Evolutionary conservation across 2,113 vertebrate genomes (phyloP).

Genomic region (Tiliqua scincoides): DNA sequence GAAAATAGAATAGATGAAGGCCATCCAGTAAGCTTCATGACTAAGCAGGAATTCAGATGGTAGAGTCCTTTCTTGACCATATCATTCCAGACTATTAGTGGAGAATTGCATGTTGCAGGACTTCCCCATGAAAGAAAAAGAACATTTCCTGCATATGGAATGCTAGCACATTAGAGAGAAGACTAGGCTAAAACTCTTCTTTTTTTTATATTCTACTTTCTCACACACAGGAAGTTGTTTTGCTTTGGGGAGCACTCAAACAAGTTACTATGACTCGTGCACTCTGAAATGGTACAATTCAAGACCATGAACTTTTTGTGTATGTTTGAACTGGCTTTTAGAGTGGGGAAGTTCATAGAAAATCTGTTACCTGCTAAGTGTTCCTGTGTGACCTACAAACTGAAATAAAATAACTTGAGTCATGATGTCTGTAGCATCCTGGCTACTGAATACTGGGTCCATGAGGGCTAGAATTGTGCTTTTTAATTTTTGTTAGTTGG

Average conservation of each 20-base stretch:
- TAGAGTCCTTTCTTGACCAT: background rate
- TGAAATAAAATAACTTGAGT: background rate
- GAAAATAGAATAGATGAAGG: background rate
- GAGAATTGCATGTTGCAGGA: background rate
- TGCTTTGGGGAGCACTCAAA: background rate
- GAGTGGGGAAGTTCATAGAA: background rate
- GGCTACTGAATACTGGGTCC: background rate
- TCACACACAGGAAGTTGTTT: background rate
- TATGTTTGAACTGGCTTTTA: background rate
- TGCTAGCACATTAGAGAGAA: background rate
- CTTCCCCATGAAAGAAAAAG: background rate
- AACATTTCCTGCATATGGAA: background rate
- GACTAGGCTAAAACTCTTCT: background rate
- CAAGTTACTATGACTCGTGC: too few species aligned
- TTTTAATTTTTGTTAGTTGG: background rate
- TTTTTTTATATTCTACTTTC: background rate
- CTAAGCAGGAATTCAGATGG: background rate
- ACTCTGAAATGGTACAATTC: background rate
- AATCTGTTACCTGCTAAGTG: background rate
- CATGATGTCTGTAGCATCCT: background rate
- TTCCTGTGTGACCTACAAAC: background rate
- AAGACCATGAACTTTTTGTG: background rate
- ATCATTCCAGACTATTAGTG: background rate
- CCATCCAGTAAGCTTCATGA: background rate
- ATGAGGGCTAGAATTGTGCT: background rate